Percentiles rank a stretch among this genome's conserved stretches.
Conservation (phyloP, 1,140 invertebrate genomes). For the Zelostemma sp. region DNA sequence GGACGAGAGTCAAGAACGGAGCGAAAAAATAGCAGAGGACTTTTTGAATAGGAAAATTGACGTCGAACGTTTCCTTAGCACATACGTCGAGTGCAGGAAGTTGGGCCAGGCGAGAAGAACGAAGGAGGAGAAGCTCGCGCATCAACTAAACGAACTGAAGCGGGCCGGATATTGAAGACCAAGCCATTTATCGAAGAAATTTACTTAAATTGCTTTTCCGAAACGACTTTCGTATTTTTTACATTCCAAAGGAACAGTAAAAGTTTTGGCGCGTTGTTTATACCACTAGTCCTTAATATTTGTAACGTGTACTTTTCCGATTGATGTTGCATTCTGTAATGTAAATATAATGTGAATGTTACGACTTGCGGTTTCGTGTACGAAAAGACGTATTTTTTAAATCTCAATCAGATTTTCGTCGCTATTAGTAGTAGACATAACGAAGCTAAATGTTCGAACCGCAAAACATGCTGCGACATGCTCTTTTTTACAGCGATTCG, state of each 20-base stretch:
- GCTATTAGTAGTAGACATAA: conserved; percentile 11
- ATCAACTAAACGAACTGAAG: conserved; percentile 79
- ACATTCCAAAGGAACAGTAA: conserved; percentile 4
- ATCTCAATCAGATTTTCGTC: background rate
- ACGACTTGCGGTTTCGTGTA: background rate
- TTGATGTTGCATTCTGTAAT: conserved; percentile 2
- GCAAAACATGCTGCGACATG: conserved; percentile 25
- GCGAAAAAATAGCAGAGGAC: conserved; percentile 80
- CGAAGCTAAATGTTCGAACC: conserved; percentile 24
- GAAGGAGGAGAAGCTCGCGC: conserved; percentile 81
- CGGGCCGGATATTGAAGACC: conserved; percentile 72
- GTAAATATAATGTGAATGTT: background rate
- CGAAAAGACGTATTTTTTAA: background rate
- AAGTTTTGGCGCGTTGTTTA: background rate
- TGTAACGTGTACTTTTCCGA: background rate
- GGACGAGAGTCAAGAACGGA: conserved; percentile 78
- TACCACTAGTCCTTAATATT: background rate
- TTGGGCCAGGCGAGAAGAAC: conserved; percentile 79
- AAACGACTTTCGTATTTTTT: background rate
- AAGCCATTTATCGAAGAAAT: background rate
- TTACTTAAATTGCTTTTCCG: background rate
- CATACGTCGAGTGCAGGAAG: conserved; percentile 78
- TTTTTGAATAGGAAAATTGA: conserved; percentile 82
- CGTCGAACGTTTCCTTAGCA: conserved; percentile 79
- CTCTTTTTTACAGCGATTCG: conserved; percentile 33